These are phyloP conservation scores for Sparidentex hasta DNA, from an alignment of 2,797 vertebrate genomes.

Conservation along the genomic window DNA sequence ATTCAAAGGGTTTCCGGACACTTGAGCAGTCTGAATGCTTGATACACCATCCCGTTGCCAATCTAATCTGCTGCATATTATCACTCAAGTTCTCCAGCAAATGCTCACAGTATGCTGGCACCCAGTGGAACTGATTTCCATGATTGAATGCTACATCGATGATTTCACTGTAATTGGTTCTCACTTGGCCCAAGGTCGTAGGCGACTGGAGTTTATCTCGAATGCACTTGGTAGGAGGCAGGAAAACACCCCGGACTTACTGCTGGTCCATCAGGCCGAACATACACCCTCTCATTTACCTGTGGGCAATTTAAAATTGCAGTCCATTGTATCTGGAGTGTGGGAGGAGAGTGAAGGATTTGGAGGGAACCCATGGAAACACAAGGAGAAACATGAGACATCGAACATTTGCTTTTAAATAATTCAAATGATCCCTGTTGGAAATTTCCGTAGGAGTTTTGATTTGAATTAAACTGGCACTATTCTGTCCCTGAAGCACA, in stretches of 20 bases:
- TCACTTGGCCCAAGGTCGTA: slow-evolving; percentile 25
- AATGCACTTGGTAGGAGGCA: slow-evolving; percentile 33
- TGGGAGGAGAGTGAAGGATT: slow-evolving; percentile 39
- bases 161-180: slow-evolving; percentile 26
- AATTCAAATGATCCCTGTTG: slow-evolving; percentile 32
- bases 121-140: slow-evolving; percentile 27
- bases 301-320: slow-evolving; percentile 33
- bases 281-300: slow-evolving; percentile 48
- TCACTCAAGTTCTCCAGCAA: slow-evolving; percentile 16
- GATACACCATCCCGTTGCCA: neutral
- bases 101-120: slow-evolving; percentile 20
- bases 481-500: slow-evolving; percentile 26
- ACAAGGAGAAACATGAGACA: slow-evolving; percentile 10
- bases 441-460: slow-evolving; percentile 37
- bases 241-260: slow-evolving; percentile 57
- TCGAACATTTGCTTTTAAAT: slow-evolving; percentile 11
- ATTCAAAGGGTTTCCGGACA: slow-evolving; percentile 19
- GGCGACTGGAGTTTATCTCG: slow-evolving; percentile 12
- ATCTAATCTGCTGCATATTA: slow-evolving; percentile 26
- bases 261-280: slow-evolving; percentile 28
- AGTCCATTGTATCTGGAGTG: slow-evolving; percentile 33
- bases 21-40: slow-evolving; percentile 15
- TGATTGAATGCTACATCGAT: slow-evolving; percentile 39
- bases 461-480: slow-evolving; percentile 43
- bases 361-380: slow-evolving; percentile 37